Conservation (phyloP, 2,113 vertebrate genomes). For the Thalassarche chlororhynchos region DNA sequence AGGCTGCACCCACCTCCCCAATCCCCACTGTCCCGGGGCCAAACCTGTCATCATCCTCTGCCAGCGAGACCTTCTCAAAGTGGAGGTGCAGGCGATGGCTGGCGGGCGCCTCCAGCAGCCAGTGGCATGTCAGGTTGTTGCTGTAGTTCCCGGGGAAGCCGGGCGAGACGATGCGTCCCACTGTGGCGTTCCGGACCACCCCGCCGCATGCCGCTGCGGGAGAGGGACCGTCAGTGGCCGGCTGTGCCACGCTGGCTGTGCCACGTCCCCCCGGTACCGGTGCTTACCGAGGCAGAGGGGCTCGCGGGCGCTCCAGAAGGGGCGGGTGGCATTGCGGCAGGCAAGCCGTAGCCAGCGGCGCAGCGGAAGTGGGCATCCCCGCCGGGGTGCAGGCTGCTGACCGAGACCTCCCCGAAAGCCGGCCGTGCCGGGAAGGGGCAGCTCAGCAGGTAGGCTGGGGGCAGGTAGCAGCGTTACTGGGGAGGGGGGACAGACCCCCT, state of each 20-base stretch:
- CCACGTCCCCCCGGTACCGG: accelerated
- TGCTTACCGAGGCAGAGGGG: constrained; percentile 85
- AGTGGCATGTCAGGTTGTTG: constrained; percentile 97
- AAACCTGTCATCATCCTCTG: constrained; percentile 97
- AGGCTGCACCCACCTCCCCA: neutral
- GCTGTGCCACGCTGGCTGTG: accelerated
- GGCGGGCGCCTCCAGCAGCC: constrained; percentile 90
- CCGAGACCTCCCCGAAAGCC: constrained; percentile 85
- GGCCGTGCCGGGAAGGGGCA: constrained; percentile 87
- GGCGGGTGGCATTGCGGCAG: constrained; percentile 90
- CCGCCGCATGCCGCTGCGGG: constrained; percentile 89
- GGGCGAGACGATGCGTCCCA: constrained; percentile 89
- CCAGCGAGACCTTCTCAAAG: constrained; percentile 97
- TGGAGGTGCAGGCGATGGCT: constrained; percentile 90
- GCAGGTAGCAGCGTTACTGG: accelerated
- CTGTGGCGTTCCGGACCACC: constrained; percentile 88
- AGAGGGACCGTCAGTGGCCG: accelerated
- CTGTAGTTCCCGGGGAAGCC: constrained; percentile 97
- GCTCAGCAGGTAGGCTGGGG: constrained; percentile 88
- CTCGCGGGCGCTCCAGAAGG: constrained; percentile 88
- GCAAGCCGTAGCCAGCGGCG: constrained; percentile 83
- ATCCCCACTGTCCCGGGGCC: neutral
- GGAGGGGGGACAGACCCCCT: neutral
- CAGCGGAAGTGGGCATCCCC: constrained; percentile 90
- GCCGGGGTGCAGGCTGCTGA: constrained; percentile 90